Conservation (phyloP, 2,113 vertebrate species). For the Falcunculus frontatus region DNA sequence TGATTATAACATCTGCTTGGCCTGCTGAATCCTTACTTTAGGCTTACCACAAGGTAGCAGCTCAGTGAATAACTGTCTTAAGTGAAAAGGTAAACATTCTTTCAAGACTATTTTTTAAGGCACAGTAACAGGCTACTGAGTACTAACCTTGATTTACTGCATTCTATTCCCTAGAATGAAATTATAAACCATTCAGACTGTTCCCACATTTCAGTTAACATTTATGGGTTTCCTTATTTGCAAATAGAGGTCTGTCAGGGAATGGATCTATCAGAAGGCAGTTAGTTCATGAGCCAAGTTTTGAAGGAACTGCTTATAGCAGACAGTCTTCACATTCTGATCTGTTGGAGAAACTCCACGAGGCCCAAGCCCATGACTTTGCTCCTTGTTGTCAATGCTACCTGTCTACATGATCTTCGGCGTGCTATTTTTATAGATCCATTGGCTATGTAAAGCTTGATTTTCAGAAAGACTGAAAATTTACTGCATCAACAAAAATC, state of each 20-base stretch:
- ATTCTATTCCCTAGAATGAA: not conserved
- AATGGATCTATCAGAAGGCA: not conserved
- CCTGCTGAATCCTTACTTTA: not conserved
- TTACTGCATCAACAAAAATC: not conserved
- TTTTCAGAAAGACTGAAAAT: not conserved
- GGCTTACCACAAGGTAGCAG: not conserved
- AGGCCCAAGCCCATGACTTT: not conserved
- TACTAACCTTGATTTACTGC: not conserved
- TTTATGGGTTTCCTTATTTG: not conserved
- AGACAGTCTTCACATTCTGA: not conserved
- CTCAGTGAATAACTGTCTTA: not conserved
- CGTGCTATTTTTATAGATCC: not conserved
- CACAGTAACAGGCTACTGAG: not conserved
- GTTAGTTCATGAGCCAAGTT: not conserved
- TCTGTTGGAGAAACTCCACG: accelerated
- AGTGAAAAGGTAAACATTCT: not conserved
- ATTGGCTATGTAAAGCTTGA: not conserved
- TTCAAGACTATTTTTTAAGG: not conserved
- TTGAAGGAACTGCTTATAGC: not conserved
- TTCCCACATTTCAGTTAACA: not conserved
- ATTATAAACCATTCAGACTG: not conserved
- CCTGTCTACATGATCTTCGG: not conserved
- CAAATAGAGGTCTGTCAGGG: not conserved
- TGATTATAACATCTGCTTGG: not conserved
- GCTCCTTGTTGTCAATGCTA: not conserved